Evolutionary conservation across 2,888 invertebrate genomes (phyloP), one percentile per base, ranked within the genome.

Genomic region (Brenthis ino): DNA sequence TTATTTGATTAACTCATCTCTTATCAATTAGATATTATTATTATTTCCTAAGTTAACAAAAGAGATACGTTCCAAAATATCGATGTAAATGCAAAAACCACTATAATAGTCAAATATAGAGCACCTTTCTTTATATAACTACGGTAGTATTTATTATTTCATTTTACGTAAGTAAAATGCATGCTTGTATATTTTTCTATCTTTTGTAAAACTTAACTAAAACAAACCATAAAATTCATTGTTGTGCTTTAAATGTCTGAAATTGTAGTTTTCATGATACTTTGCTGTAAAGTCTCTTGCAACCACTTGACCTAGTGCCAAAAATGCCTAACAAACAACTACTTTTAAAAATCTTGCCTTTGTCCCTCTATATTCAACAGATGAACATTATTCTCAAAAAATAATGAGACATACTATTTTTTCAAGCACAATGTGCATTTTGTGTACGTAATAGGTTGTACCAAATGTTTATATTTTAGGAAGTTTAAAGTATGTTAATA

Each of bases 251-350:
- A 63, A 63, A 53, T 53, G 43, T 63, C 43, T 53, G 13, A 63
- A 63, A 20, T 51, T 53, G 20, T 37, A 53, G 37, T 51, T 63
- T 16, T 14, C 37, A 53, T 53, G 37, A 14, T 63, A 53, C 53
- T 63, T 28, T 20, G 3, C 37, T 51, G 61, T 20, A 20, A 63
- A 63, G 20, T 20, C 6, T 51, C 37, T 33, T 37, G 33, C 51
- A 37, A 53, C 53, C 33, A 53, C 63, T 63, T 63, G 63, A 63
- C 63, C 63, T 63, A 37, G 53, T 63, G 53, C 63, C 63, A 53
- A 63, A 63, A 53, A 63, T 63, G 63, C 48, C 53, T 20, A 20
- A 8, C 53, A 63, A 53, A 53, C 51, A 61, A 53, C 13, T 54
- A 63, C 28, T 54, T 53, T 43, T 20, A 37, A 37, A 37, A 63